Evolutionary conservation across 2,113 vertebrate species (phyloP).

Genomic region (human (Homo sapiens)): GRCh38 chr6:103155001-103155500

Average conservation of each 20-base stretch:
- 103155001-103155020: conserved; percentile 77
- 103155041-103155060: conserved; percentile 67
- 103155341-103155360: too few species aligned
- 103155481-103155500: too few species aligned
- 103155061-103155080: conserved; percentile 80
- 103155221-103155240: not conserved
- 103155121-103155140: conserved; percentile 60
- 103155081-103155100: conserved; percentile 78
- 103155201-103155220: conserved; percentile 41
- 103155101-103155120: conserved; percentile 76
- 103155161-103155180: conserved; percentile 44
- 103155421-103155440: too few species aligned
- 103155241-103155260: not conserved
- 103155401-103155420: too few species aligned
- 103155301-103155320: not conserved
- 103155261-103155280: not conserved
- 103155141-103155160: conserved; percentile 68
- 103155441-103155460: too few species aligned
- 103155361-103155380: too few species aligned
- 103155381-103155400: too few species aligned
- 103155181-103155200: conserved; percentile 13
- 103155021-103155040: conserved; percentile 79
- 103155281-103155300: not conserved
- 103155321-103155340: not conserved
- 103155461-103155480: too few species aligned